phyloP scores from a whole-genome alignment of 1,140 invertebrate species.

The Papilio machaon region DNA sequence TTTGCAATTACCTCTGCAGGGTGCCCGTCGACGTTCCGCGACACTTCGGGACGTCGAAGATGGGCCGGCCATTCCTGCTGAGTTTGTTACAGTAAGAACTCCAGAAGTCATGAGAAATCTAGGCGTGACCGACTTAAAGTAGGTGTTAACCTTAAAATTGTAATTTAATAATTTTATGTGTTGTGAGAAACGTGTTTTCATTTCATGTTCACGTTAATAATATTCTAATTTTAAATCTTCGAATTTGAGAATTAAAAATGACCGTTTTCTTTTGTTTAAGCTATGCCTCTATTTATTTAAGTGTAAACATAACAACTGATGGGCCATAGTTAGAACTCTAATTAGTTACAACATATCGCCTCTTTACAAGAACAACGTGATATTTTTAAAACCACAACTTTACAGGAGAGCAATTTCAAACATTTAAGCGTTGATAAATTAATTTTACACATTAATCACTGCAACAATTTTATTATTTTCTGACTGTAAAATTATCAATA shows the following conservation, averaged over 20 bases:
- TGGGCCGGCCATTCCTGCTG: conserved; percentile 26
- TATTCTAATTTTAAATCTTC: not conserved
- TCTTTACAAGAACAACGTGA: no score
- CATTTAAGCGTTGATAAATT: no score
- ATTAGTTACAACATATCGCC: no score
- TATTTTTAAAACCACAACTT: no score
- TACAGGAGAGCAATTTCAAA: no score
- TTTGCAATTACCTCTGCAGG: conserved; percentile 49
- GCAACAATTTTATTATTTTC: no score
- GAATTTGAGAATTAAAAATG: not conserved
- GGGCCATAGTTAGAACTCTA: no score
- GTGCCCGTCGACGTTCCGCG: not conserved
- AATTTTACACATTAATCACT: no score
- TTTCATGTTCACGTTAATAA: conserved; percentile 1
- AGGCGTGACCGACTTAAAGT: conserved; percentile 26
- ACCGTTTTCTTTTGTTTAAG: not conserved
- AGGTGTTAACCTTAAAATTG: conserved; percentile 12
- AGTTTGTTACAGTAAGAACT: not conserved
- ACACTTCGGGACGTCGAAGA: not conserved
- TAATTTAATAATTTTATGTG: conserved; percentile 4
- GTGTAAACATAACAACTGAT: no score
- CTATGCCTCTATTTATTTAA: no score
- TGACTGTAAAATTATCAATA: no score
- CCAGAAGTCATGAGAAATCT: conserved; percentile 18
- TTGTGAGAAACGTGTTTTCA: not conserved